These are phyloP conservation scores for Chrysotoxum bicinctum DNA, from an alignment of 2,888 invertebrate genomes.

Conservation along the genomic window DNA sequence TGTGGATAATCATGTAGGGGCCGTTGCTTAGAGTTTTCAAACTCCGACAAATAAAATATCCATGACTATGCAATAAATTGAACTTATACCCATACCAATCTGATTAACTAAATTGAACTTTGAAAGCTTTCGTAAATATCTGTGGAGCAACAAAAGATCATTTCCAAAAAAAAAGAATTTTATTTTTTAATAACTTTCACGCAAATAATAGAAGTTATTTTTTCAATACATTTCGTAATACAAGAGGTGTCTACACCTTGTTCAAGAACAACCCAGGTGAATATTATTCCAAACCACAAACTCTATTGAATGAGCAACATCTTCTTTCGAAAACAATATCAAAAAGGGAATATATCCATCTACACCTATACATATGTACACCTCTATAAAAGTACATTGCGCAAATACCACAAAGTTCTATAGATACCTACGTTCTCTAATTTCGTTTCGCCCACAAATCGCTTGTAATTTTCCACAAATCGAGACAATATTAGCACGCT, in stretches of 20 bases:
- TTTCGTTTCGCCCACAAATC: slow-evolving; percentile 59
- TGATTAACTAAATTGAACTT: no score
- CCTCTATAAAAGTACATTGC: neutral
- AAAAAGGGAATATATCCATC: neutral
- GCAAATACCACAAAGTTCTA: slow-evolving; percentile 8
- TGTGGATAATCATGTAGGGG: no score
- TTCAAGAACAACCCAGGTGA: neutral
- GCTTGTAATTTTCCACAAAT: slow-evolving; percentile 69
- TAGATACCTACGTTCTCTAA: neutral
- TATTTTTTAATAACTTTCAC: no score
- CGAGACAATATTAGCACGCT: slow-evolving; percentile 70
- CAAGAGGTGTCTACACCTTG: neutral
- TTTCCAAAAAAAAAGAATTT: no score
- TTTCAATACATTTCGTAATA: neutral
- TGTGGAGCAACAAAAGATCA: no score
- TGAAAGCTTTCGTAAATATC: no score
- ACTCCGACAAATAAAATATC: no score
- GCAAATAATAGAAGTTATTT: no score
- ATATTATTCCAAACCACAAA: neutral
- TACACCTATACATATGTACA: neutral
- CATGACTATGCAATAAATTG: no score
- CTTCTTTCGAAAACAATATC: neutral
- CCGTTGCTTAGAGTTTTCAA: no score
- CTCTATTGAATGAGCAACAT: neutral
- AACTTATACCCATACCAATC: no score